Percentiles rank a stretch among this genome's conserved stretches.
Evolutionary conservation across 2,113 vertebrate species (phyloP).

Genomic region (Callipepla squamata): DNA sequence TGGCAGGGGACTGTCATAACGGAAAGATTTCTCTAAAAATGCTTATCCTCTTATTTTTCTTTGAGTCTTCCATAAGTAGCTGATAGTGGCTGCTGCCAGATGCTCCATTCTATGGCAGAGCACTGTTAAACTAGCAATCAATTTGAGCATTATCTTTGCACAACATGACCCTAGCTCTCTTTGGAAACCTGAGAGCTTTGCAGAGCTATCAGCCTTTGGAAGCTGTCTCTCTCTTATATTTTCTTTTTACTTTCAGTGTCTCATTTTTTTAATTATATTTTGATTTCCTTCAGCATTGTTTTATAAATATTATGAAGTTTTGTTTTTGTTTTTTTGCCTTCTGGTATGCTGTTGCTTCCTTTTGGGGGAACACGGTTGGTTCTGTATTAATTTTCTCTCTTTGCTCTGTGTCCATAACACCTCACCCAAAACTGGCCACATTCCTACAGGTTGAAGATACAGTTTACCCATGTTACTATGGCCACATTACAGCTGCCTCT

Average conservation of each 20-base stretch:
- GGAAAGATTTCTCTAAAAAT: background rate
- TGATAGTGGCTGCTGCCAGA: background rate
- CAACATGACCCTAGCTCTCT: background rate
- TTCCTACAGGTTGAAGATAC: background rate
- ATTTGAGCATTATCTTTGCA: background rate
- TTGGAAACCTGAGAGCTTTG: constrained; percentile 3
- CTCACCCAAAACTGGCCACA: background rate
- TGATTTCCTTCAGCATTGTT: background rate
- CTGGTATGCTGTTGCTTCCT: background rate
- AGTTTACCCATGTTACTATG: background rate
- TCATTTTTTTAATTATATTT: background rate
- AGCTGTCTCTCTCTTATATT: background rate
- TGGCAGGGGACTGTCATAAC: background rate
- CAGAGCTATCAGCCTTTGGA: background rate
- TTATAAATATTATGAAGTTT: background rate
- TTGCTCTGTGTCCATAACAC: background rate
- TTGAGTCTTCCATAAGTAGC: background rate
- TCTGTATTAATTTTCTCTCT: background rate
- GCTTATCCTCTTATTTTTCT: background rate
- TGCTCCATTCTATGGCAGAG: background rate
- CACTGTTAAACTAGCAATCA: background rate
- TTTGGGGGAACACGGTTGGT: background rate
- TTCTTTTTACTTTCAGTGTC: background rate
- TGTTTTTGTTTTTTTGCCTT: background rate
- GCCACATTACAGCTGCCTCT: background rate